Evolutionary conservation across 2,113 vertebrate genomes (phyloP), one percentile per base, ranked within the genome.

Genomic region (Mugil cephalus): DNA sequence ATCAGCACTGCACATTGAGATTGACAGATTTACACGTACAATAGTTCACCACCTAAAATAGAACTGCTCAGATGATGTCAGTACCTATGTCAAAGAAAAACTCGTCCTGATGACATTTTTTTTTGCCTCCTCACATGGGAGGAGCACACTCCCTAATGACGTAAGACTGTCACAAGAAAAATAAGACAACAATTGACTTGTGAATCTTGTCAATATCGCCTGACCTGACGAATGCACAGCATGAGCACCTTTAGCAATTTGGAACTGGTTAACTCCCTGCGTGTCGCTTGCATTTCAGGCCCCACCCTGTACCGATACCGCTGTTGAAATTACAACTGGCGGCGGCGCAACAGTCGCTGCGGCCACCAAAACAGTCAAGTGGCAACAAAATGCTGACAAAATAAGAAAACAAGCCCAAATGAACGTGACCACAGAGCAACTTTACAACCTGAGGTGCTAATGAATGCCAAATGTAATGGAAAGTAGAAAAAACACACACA

Each of bases 71-170:
- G 24, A 30, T 30, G 24, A 30, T 30, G 24, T 30, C 24, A 30
- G n/a, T n/a, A n/a, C n/a, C n/a, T n/a, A n/a, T n/a, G n/a, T n/a
- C n/a, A n/a, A n/a, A n/a, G 24, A 30, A 30, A 30, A 30, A 30
- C 24, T 30, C 5, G 24, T 30, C 24, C 24, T 30, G 24, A 30
- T 30, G 24, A 30, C 24, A 30, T 30, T 30, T 30, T 30, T 30
- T 67, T 50, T 42, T 60, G 46, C 46, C 40, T 8, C 46, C 39
- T 80, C 45, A 43, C 45, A 19, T 19, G 1, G n/a, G 39, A 35
- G 14, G 24, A 51, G 24, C 5, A 30, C 3, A 30, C 24, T 30
- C 24, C 24, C 5, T 30, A 2, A 2, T 24, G 17, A 74, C 34
- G n/a, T 60, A 13, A 45, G 24, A 42, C 30, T 14, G 39, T 7